A percentile compares a stretch with the other conserved stretches of the same genome.
phyloP scores from a whole-genome alignment of 2,797 vertebrate genomes.

The Enteromius anoplus region DNA sequence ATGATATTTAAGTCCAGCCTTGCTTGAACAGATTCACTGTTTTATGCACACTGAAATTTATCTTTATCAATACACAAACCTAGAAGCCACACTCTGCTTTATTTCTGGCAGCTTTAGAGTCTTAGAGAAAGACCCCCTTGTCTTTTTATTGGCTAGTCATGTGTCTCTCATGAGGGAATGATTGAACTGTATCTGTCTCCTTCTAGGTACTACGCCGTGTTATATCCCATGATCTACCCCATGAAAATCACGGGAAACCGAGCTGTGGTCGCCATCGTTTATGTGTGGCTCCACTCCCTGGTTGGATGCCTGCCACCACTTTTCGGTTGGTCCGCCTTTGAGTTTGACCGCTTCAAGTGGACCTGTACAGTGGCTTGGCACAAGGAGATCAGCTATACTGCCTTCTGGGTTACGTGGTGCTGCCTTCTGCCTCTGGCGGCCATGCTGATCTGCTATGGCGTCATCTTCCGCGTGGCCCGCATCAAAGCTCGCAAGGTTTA shows the following conservation, averaged over 20 bases:
- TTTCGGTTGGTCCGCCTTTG: constrained; percentile 94
- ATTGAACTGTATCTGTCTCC: neutral
- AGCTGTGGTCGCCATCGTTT: constrained; percentile 87
- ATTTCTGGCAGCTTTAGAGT: neutral
- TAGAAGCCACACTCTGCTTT: neutral
- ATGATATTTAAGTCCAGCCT: neutral
- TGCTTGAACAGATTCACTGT: constrained; percentile 34
- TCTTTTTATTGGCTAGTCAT: constrained; percentile 10
- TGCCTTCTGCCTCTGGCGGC: constrained; percentile 84
- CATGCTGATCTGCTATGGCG: constrained; percentile 93
- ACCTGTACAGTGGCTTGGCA: constrained; percentile 97
- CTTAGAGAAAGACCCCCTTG: constrained; percentile 42
- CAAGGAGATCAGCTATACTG: constrained; percentile 86
- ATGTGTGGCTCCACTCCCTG: constrained; percentile 95
- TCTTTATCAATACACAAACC: constrained; percentile 11
- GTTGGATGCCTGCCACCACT: constrained; percentile 93
- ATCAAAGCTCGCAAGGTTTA: constrained; percentile 96
- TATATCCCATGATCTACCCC: constrained; percentile 98
- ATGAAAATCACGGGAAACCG: constrained; percentile 99
- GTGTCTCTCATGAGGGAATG: constrained; percentile 25
- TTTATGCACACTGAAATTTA: constrained; percentile 18
- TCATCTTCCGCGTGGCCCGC: constrained; percentile 96
- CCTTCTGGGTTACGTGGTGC: constrained; percentile 97
- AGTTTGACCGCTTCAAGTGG: constrained; percentile 97
- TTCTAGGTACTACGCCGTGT: constrained; percentile 93